Conservation (phyloP, 2,113 vertebrate species). For the Gopherus evgoodei region DNA sequence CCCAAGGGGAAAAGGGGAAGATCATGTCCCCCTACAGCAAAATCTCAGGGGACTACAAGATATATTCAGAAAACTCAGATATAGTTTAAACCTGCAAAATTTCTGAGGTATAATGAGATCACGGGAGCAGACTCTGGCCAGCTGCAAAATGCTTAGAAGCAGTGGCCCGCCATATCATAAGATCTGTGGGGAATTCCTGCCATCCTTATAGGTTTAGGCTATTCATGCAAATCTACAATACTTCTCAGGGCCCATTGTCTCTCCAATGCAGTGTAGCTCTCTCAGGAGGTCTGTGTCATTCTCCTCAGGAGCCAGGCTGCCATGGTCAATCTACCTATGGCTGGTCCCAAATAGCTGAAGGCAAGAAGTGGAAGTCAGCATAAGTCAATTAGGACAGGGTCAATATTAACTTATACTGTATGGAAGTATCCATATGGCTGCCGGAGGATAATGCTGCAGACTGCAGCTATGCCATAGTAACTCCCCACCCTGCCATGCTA, state of each 20-base stretch:
- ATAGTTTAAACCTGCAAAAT: slow-evolving; percentile 16
- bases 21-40: slow-evolving; percentile 30
- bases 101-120: background rate
- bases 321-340: background rate
- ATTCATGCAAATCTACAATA: background rate
- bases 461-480: background rate
- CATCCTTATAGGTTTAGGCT: background rate
- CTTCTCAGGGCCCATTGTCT: background rate
- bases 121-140: background rate
- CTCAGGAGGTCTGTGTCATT: background rate
- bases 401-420: background rate
- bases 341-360: background rate
- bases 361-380: background rate
- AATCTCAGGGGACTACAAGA: background rate
- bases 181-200: background rate
- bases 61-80: background rate
- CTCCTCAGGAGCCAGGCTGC: background rate
- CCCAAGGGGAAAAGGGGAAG: slow-evolving; percentile 53
- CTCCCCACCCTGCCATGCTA: background rate
- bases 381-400: background rate
- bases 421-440: background rate
- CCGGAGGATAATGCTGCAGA: background rate
- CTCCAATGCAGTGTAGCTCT: background rate
- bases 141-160: background rate
- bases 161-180: background rate